phyloP scores from a whole-genome alignment of 2,888 invertebrate genomes.

The Dichetophora obliterata region DNA sequence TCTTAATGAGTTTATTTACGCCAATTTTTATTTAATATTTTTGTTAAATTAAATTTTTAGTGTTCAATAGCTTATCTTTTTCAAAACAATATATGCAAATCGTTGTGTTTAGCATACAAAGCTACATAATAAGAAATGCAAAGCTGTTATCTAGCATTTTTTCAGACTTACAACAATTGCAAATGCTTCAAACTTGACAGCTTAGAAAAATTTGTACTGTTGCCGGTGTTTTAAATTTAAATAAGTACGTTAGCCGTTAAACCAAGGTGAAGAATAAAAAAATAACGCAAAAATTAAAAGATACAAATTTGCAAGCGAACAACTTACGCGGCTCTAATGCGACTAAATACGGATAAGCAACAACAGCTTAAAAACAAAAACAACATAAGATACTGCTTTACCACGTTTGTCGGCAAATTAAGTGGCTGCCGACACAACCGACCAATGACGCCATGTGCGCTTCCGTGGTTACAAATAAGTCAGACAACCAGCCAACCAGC shows the following conservation, averaged over 20 bases:
- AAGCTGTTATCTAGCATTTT: too few species aligned
- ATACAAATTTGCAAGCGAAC: constrained; percentile 5
- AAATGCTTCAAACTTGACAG: too few species aligned
- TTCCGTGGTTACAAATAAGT: constrained; percentile 24
- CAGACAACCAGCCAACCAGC: not conserved
- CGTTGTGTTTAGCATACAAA: too few species aligned
- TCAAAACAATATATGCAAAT: too few species aligned
- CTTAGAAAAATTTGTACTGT: too few species aligned
- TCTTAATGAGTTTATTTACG: too few species aligned
- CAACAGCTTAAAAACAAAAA: constrained; percentile 7
- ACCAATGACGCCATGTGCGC: constrained; percentile 26
- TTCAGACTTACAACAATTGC: too few species aligned
- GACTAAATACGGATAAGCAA: constrained; percentile 19
- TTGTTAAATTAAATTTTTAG: too few species aligned
- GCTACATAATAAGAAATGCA: too few species aligned
- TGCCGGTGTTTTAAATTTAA: too few species aligned
- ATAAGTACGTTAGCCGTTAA: not conserved
- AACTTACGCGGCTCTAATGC: constrained; percentile 9
- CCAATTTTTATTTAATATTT: too few species aligned
- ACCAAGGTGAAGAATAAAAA: not conserved
- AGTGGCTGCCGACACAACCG: constrained; percentile 17
- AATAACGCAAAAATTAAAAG: not conserved
- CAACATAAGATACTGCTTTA: constrained; percentile 4
- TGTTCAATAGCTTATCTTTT: too few species aligned
- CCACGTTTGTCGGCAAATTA: constrained; percentile 31